These are phyloP conservation scores for Drosophila cyrtoloma DNA, from an alignment of 2,888 invertebrate species.

Conservation along the genomic window DNA sequence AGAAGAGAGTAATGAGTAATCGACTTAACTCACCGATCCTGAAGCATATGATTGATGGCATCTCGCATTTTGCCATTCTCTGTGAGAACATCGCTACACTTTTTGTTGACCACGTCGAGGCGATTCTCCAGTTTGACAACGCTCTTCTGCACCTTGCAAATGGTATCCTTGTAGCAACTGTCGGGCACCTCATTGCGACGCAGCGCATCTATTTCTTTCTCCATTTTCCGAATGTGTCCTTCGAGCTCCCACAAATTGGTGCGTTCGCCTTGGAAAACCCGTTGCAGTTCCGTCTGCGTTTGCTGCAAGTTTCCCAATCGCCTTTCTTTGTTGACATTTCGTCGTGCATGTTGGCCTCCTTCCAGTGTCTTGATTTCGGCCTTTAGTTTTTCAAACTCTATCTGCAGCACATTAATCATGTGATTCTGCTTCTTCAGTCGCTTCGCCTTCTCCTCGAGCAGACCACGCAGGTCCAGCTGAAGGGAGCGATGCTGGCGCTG, in stretches of 20 bases:
- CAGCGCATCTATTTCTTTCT: slow-evolving; percentile 83
- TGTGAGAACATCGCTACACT: slow-evolving; percentile 90
- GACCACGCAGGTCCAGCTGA: slow-evolving; percentile 78
- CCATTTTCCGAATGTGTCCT: slow-evolving; percentile 86
- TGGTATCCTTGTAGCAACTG: slow-evolving; percentile 85
- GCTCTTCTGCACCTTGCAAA: slow-evolving; percentile 85
- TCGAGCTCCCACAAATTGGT: slow-evolving; percentile 86
- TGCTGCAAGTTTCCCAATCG: slow-evolving; percentile 71
- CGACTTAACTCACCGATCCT: slow-evolving; percentile 88
- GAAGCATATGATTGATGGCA: slow-evolving; percentile 92
- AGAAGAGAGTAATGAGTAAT: not conserved
- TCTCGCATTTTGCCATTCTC: slow-evolving; percentile 90
- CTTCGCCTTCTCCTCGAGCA: slow-evolving; percentile 83
- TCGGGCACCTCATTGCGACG: slow-evolving; percentile 86
- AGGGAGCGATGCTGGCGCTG: slow-evolving; percentile 87
- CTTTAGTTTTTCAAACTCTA: slow-evolving; percentile 82
- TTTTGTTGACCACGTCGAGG: slow-evolving; percentile 91
- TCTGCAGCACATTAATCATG: slow-evolving; percentile 82
- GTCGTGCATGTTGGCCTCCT: slow-evolving; percentile 83
- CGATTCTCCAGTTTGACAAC: slow-evolving; percentile 90
- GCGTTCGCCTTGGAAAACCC: slow-evolving; percentile 78
- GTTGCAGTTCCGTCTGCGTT: slow-evolving; percentile 74
- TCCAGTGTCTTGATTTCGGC: slow-evolving; percentile 81
- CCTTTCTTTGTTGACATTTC: slow-evolving; percentile 79
- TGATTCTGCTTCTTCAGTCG: slow-evolving; percentile 83